Evolutionary conservation across 2,888 invertebrate species (phyloP), one percentile per base, ranked within the genome.

Genomic region (Ectobius pallidus): DNA sequence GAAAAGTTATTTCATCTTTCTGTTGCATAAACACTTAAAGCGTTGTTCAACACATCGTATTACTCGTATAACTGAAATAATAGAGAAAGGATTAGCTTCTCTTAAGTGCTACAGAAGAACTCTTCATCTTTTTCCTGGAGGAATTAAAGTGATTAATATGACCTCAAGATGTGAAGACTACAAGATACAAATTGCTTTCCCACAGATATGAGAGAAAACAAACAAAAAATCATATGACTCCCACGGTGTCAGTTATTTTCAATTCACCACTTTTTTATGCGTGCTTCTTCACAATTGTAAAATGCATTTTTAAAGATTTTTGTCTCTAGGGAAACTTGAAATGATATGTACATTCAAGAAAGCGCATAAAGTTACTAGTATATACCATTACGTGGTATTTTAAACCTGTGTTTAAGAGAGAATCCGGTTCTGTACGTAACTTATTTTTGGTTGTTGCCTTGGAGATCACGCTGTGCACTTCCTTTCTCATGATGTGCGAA

Each of bases 171-270:
- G 14, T 44, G 4, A 49, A n/a, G 11, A 7, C 7, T 20, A 49
- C 49, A 49, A 9, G 52, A 52, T 52, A 52, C 25, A 52, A 52
- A 52, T 52, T 52, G 14, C 52, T 52, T 52, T 52, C 52, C 52
- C 52, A 52, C 52, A 52, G 25, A n/a, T n/a, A n/a, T n/a, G n/a
- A n/a, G n/a, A n/a, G 52, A 52, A 52, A 52, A 25, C 14, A 6
- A 22, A 18, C 3, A 52, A 25, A 25, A 52, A 52, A 11, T 6
- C 20, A 11, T 25, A 25, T 52, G 52, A 22, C 22, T 52, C 52
- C 25, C 52, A 52, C 52, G 52, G 52, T 52, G 20, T 49, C 2
- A 49, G 52, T 52, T 52, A 52, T 52, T 52, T 52, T 25, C n/a
- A n/a, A n/a, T n/a, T n/a, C 25, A 25, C 14, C 22, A 20, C 52